Evolutionary conservation across 2,113 vertebrate species (phyloP), one percentile per base, ranked within the genome.

Genomic region (Xenopus borealis): DNA sequence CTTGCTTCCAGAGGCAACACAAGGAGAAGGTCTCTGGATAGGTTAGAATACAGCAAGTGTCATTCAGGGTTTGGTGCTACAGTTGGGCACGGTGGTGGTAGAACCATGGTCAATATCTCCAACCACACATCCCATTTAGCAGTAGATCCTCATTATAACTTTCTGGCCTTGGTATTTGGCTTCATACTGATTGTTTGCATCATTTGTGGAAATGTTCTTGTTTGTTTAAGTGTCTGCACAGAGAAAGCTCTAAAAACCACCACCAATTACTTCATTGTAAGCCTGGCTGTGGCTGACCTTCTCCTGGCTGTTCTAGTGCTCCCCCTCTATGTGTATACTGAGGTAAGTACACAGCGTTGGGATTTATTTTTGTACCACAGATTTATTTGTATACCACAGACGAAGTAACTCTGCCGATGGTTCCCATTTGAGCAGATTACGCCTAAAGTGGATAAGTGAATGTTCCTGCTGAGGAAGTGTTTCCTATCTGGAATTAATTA

Each of bases 261-360:
- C 45, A 97, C 96, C 45, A 98, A 98, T 88, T 95, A 93, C 85
- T 98, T 98, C 88, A 93, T 98, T 66, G 91, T 96, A 82, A 98
- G 96, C 79, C 83, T 97, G 79, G 96, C 96, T 59, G 92, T 92
- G 4, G 91, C 96, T 0, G 96, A 97, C 82, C 82, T 97, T 2
- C 92, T 97, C 12, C 88, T 97, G 67, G 95, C 95, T 0, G 69
- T 98, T 9, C 89, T 98, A 30, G 96, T 98, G 2, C 86, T 98
- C 79, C 96, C 96, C 0, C 93, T 97, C 47, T 98, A 92, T 78
- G 94, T 98, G 59, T 97, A 94, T 81, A 92, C 94, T 1, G 94
- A 98, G 95, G 96, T 98, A 83, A 90, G 89, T 83, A 18, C 18
- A 18, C 62, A n/a, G 20, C 4, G 13, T 8, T n/a, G 33, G 33